Base-by-base conservation (phyloP, 2,888 invertebrate species). In the Crocallis elinguaria region DNA sequence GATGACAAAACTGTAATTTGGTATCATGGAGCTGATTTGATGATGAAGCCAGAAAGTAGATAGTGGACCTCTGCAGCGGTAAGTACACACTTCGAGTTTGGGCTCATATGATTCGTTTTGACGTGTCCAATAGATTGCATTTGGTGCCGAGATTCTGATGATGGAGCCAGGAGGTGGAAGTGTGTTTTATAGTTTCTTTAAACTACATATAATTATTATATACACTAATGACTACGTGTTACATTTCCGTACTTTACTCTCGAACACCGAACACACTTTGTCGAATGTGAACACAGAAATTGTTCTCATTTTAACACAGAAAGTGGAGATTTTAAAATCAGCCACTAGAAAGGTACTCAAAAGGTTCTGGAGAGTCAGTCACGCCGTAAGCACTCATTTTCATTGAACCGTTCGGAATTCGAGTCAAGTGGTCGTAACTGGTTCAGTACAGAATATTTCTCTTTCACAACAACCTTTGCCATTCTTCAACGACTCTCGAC, bases 391-490 rank as follows among this genome's bases (percentile, higher is more conserved):
- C 57, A 52, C 64, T 64, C 64, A 69, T 57, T 75, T 68, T 64
- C 64, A 74, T 71, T 70, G 69, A 73, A 64, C 68, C 72, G 61
- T 61, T 66, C 67, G 53, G 55, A 53, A 54, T 66, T 71, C 60
- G 64, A 66, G 44, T 55, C 52, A 37, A 46, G 49, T 39, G 14
- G 35, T 51, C 32, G 16, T 46, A 39, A 57, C 45, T 52, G 43
- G 45, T 30, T 45, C 35, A 44, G 38, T 38, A 33, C 44, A 44
- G 52, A 25, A n/a, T 6, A 49, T 51, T 46, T 46, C 50, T 49
- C 56, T 57, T 52, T 57, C 61, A 52, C 57, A 62, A 58, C 52
- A 61, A 62, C 64, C 59, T 67, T 49, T 43, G 30, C 41, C 51
- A 23, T 41, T 36, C 35, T 38, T 54, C 27, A 39, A 49, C 13